Percentiles rank a stretch among this genome's conserved stretches.
These are phyloP conservation scores for Nasonovia ribisnigri DNA, from an alignment of 2,888 invertebrate genomes.

Conservation along the genomic window DNA sequence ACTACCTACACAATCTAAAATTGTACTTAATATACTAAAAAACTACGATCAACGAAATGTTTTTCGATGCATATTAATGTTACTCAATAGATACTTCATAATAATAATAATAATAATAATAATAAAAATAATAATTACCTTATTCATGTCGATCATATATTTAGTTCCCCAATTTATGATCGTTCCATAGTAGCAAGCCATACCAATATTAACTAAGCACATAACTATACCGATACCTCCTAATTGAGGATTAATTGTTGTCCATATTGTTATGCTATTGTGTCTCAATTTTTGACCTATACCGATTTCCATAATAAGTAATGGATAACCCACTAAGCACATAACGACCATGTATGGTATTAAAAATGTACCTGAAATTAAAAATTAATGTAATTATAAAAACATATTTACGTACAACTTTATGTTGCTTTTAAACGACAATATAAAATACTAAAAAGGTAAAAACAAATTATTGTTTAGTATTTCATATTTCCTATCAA, in stretches of 20 bases:
- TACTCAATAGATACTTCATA: background rate
- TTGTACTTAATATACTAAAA: background rate
- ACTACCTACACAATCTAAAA: background rate
- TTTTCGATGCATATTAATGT: background rate
- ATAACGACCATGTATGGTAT: conserved; percentile 50
- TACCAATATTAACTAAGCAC: conserved; percentile 38
- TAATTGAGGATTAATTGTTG: conserved; percentile 58
- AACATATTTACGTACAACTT: background rate
- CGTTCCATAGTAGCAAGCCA: conserved; percentile 45
- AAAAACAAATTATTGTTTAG: background rate
- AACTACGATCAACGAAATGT: background rate
- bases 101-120: background rate
- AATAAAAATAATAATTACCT: conserved; percentile 16
- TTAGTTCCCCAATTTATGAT: conserved; percentile 50
- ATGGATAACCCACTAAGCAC: conserved; percentile 58
- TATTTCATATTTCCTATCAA: background rate
- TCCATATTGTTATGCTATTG: conserved; percentile 50
- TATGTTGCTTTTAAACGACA: background rate
- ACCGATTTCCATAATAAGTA: conserved; percentile 56
- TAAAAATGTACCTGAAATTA: conserved; percentile 58
- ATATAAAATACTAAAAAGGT: background rate
- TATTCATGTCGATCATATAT: conserved; percentile 43
- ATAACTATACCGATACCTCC: conserved; percentile 50
- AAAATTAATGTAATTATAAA: background rate
- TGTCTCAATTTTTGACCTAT: conserved; percentile 58